Evolutionary conservation across 2,797 vertebrate genomes (phyloP), one percentile per base, ranked within the genome.

Genomic region (Hylomyscus alleni): DNA sequence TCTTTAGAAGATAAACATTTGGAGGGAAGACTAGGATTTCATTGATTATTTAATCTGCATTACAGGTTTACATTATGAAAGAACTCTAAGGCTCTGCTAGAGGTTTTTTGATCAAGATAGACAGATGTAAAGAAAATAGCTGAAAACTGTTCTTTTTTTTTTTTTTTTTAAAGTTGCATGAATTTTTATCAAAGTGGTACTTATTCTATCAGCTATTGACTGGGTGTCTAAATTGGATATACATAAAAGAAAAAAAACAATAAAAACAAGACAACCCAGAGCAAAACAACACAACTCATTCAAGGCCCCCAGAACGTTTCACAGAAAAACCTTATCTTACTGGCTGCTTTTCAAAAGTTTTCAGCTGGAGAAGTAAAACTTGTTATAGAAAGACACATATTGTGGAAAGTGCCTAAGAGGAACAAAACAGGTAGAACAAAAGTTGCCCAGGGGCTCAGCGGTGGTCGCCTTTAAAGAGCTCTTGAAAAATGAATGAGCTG

Each of bases 141-240:
- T 90, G 60, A 60, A 95, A 93, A 65, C 34, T 47, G 31, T 65
- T 65, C 29, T 65, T 65, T 10, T 29, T 62, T n/a, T n/a, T n/a
- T n/a, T n/a, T n/a, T n/a, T 62, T 62, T 11, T 58, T 58, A 13
- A 62, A 62, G 95, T 24, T 91, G 1, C 22, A 52, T 89, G 52
- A 13, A 93, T 85, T 95, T 95, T 97, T 94, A 93, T 95, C 40
- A 91, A 72, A 95, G 60, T 90, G 50, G 44, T 77, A 90, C 72
- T 87, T 91, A 93, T 89, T 91, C 31, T 88, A 65, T 85, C 92
- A 76, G 19, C 88, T 90, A 44, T 40, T 93, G 93, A 65, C 10
- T 84, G 50, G 17, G 14, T 77, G 17, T 85, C 47, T 90, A 52
- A 87, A 87, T 40, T 40, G 11, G 81, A 60, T 82, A 54, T 95